Evolutionary conservation across 2,888 invertebrate species (phyloP).

Genomic region (Rhabditophanes sp.): DNA sequence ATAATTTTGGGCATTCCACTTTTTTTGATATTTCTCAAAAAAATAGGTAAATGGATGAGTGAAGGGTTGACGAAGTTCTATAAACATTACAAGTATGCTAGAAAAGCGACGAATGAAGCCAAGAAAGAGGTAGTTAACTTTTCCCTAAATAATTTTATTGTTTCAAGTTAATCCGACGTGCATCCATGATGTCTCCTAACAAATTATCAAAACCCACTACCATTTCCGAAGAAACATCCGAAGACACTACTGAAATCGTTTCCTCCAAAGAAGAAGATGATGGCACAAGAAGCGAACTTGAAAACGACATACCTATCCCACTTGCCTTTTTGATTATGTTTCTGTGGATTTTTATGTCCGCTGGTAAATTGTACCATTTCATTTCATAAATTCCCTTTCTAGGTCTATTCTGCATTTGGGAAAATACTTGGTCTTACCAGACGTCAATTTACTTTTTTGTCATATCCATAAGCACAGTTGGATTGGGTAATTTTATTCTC

Average conservation of each 20-base stretch:
- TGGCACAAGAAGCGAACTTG: slow-evolving; percentile 3
- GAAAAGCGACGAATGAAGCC: too few relatives aligned
- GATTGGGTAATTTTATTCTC: not conserved
- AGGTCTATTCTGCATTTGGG: slow-evolving; percentile 32
- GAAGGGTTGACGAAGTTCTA: too few relatives aligned
- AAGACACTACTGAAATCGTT: not conserved
- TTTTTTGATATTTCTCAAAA: too few relatives aligned
- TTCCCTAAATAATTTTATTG: too few relatives aligned
- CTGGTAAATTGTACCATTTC: too few relatives aligned
- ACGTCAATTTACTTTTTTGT: slow-evolving; percentile 39
- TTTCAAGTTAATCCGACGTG: too few relatives aligned
- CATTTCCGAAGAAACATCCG: not conserved
- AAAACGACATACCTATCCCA: slow-evolving; percentile 30
- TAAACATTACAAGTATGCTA: too few relatives aligned
- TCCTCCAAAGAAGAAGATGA: slow-evolving; percentile 1
- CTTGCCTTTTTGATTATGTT: slow-evolving; percentile 33
- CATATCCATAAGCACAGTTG: slow-evolving; percentile 33
- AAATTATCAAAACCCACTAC: not conserved
- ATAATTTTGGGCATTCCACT: too few relatives aligned
- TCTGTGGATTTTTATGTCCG: slow-evolving; percentile 34
- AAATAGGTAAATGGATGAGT: too few relatives aligned
- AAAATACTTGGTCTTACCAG: slow-evolving; percentile 22
- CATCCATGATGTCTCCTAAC: too few relatives aligned
- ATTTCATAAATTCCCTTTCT: too few relatives aligned
- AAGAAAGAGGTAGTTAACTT: too few relatives aligned